Base-by-base conservation (phyloP, 2,797 vertebrate genomes). In the Limnodromus scolopaceus region DNA sequence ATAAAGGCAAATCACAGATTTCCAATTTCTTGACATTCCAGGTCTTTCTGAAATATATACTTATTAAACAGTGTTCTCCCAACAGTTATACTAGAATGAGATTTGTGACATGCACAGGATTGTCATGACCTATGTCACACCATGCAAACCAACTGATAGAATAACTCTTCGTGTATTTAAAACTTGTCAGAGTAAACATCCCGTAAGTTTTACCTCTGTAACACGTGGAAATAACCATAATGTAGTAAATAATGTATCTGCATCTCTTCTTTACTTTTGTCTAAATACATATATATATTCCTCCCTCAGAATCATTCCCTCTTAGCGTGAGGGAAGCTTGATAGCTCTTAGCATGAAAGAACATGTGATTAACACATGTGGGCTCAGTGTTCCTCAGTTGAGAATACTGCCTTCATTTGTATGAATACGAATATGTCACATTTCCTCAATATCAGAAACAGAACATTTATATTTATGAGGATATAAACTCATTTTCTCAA, bases 401-500 rank as follows among this genome's bases (percentile, higher is more conserved):
- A 95, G 85, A 76, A 78, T 63, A 92, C 58, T 74, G 69, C 3
- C 61, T 94, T 90, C 58, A 82, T 94, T 94, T 88, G 65, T 94
- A 92, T 76, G 87, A 88, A 90, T 85, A 95, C 89, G 92, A 94
- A 96, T 83, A 75, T 70, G 87, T 86, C 95, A 92, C 76, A 81
- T 95, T 95, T 95, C 89, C 66, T 93, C 89, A 93, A 60, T 55
- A 88, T 88, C 70, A 92, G 93, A 95, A 96, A 94, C 94, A 92
- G 94, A 94, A 90, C 92, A 96, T 96, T 96, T 96, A 96, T 96
- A 97, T 97, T 97, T 96, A 97, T 96, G 93, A 97, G 95, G 69
- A 92, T 84, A 96, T 92, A 95, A 95, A 96, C 91, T 95, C 82
- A 81, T 94, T 96, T 96, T 96, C 93, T 96, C 93, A 93, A 92